A percentile compares a stretch with the other conserved stretches of the same genome.
Conservation (phyloP, 2,888 invertebrate species). For the Cantharis nigra region DNA sequence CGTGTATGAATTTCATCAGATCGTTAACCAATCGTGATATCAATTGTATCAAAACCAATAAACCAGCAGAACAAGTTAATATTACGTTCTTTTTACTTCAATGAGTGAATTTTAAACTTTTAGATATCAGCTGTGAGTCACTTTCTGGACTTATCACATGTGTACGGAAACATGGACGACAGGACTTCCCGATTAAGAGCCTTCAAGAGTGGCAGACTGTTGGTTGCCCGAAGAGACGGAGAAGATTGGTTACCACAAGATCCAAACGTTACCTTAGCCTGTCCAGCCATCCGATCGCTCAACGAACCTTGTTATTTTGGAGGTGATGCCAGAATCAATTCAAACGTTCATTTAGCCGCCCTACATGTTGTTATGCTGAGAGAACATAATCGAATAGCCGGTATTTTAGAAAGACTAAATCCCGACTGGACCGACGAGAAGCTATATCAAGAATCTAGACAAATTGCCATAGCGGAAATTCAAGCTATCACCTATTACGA, state of each 20-base stretch:
- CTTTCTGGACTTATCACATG: conserved; percentile 76
- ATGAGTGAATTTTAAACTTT: conserved; percentile 28
- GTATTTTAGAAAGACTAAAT: conserved; percentile 64
- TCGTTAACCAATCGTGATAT: conserved; percentile 70
- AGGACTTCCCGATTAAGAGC: conserved; percentile 70
- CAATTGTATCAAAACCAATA: conserved; percentile 64
- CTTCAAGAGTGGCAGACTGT: conserved; percentile 70
- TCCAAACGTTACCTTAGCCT: conserved; percentile 70
- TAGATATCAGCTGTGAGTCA: conserved; percentile 72
- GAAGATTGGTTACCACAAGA: conserved; percentile 74
- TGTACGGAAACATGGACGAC: conserved; percentile 76
- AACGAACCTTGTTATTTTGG: conserved; percentile 77
- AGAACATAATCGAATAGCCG: conserved; percentile 77
- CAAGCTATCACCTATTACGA: conserved; percentile 79
- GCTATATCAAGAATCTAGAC: conserved; percentile 72
- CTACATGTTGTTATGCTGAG: conserved; percentile 70
- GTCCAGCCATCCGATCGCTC: conserved; percentile 61
- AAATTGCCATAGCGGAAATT: conserved; percentile 70
- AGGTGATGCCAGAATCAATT: conserved; percentile 72
- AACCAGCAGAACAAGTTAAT: conserved; percentile 76
- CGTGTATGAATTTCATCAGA: conserved; percentile 76
- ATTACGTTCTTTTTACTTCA: neutral
- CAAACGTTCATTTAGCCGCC: conserved; percentile 72
- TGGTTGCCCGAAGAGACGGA: conserved; percentile 65
- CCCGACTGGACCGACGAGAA: conserved; percentile 78